Conservation (phyloP, 2,888 invertebrate species). For the Drosophila flavopinicola region DNA sequence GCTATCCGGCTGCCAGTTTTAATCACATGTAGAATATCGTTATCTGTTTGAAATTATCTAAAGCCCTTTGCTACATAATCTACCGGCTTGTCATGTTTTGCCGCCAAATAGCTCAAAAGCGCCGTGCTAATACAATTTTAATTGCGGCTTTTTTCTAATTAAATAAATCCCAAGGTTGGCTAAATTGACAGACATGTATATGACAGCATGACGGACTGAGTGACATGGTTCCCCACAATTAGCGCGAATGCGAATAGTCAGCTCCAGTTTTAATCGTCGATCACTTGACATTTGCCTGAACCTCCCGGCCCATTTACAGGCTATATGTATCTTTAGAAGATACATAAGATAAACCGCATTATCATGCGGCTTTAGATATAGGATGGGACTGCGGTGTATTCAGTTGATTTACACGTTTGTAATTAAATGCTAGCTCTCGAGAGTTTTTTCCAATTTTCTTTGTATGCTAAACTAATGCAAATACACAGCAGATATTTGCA, state of each 20-base stretch:
- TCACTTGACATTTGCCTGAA: constrained; percentile 37
- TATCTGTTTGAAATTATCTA: constrained; percentile 8
- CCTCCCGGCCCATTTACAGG: constrained; percentile 10
- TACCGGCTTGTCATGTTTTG: constrained; percentile 28
- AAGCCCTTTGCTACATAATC: neutral
- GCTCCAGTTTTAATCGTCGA: constrained; percentile 7
- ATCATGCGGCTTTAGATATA: constrained; percentile 43
- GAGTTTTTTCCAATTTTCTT: constrained; percentile 3
- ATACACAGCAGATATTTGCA: constrained; percentile 2
- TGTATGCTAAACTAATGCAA: constrained; percentile 39
- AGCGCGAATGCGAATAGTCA: neutral
- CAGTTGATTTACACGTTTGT: constrained; percentile 42
- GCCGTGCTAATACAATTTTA: constrained; percentile 57
- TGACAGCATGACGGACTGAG: constrained; percentile 8
- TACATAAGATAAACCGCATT: constrained; percentile 15
- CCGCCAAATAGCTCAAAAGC: constrained; percentile 44
- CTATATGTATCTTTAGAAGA: constrained; percentile 25
- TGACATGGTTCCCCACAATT: constrained; percentile 15
- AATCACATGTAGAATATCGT: constrained; percentile 5
- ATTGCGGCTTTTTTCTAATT: constrained; percentile 55
- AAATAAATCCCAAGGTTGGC: constrained; percentile 62
- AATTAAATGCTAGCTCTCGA: constrained; percentile 14
- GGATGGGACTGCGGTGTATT: constrained; percentile 17
- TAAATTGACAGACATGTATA: constrained; percentile 31
- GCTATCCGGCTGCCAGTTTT: constrained; percentile 28